Conservation (phyloP, 2,797 vertebrate species). For the Mus caroli region DNA sequence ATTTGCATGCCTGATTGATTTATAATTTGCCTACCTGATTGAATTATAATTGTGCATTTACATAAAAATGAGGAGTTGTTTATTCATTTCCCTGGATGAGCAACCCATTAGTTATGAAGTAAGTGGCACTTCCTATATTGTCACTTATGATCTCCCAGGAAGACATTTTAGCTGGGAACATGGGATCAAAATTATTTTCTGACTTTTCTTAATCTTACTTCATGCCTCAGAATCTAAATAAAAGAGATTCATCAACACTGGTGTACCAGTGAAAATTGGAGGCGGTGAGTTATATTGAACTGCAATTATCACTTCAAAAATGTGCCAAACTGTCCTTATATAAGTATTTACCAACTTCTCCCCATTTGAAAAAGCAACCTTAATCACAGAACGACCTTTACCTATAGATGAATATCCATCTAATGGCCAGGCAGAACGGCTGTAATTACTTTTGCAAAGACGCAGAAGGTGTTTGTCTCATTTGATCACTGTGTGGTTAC, state of each 20-base stretch:
- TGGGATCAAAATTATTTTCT: conserved; percentile 34
- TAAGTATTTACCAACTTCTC: conserved; percentile 45
- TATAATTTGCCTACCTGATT: not conserved
- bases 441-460: conserved; percentile 52
- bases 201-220: conserved; percentile 59
- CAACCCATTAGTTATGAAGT: conserved; percentile 17
- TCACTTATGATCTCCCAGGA: conserved; percentile 42
- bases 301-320: conserved; percentile 63
- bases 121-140: conserved; percentile 34
- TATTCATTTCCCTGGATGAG: not conserved
- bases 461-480: not conserved
- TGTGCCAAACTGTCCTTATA: conserved; percentile 51
- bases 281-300: conserved; percentile 27
- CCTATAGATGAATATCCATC: conserved; percentile 21
- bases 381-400: conserved; percentile 44
- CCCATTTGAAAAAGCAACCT: conserved; percentile 26
- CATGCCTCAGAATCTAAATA: not conserved
- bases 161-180: conserved; percentile 44
- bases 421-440: not conserved
- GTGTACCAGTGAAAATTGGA: conserved; percentile 52
- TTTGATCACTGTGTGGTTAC: not conserved
- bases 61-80: not conserved
- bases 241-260: conserved; percentile 26
- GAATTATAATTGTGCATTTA: conserved; percentile 20
- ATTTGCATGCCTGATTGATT: not conserved